Conservation (phyloP, 2,888 invertebrate genomes). For the Rosalia funebris region DNA sequence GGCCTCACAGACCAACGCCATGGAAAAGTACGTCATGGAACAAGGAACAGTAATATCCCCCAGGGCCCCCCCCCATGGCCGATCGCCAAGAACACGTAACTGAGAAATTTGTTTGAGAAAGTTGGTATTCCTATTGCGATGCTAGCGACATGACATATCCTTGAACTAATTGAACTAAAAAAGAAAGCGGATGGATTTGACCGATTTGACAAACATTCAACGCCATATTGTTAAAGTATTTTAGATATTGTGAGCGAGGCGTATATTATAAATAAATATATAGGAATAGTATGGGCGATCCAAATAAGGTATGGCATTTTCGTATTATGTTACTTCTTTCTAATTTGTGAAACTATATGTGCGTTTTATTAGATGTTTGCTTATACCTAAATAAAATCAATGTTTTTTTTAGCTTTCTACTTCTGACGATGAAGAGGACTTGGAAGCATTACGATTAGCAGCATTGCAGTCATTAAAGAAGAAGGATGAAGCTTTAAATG, state of each 20-base stretch:
- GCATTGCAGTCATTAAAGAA: conserved; percentile 64
- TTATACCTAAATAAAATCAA: conserved; percentile 37
- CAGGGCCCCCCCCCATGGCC: too few relatives aligned
- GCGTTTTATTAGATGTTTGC: background rate
- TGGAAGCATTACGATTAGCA: conserved; percentile 65
- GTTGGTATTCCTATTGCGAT: background rate
- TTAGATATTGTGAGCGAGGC: conserved; percentile 28
- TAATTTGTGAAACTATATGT: background rate
- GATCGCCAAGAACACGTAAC: too few relatives aligned
- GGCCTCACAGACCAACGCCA: too few relatives aligned
- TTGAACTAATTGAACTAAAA: background rate
- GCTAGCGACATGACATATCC: background rate
- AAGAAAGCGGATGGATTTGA: conserved; percentile 11
- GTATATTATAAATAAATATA: conserved; percentile 15
- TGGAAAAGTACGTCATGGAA: too few relatives aligned
- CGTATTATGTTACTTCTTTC: too few relatives aligned
- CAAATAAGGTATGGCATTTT: conserved; percentile 21
- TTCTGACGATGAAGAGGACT: conserved; percentile 67
- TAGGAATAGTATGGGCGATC: conserved; percentile 17
- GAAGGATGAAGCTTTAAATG: conserved; percentile 33
- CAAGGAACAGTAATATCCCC: too few relatives aligned
- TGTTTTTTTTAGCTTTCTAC: conserved; percentile 48
- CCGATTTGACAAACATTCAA: too few relatives aligned
- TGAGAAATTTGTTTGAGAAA: too few relatives aligned
- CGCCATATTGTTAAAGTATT: conserved; percentile 39